Evolutionary conservation across 2,113 vertebrate species (phyloP).

Genomic region (Vidua chalybeata): DNA sequence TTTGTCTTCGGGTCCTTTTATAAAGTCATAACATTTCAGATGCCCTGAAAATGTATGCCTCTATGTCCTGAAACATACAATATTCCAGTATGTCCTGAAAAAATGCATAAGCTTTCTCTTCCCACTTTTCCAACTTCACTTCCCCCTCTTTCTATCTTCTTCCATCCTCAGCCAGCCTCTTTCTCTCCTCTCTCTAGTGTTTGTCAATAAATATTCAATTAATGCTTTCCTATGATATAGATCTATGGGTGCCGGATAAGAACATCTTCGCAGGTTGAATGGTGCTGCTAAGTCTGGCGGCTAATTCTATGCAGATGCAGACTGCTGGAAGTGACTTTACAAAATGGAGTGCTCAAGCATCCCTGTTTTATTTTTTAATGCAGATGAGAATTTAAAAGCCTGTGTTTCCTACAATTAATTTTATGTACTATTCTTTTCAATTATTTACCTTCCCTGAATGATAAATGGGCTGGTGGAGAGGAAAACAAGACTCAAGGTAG

Average conservation of each 20-base stretch:
- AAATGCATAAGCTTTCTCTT: background rate
- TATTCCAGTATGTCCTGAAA: background rate
- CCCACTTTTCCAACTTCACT: background rate
- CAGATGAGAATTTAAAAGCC: slow-evolving; percentile 66
- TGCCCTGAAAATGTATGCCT: background rate
- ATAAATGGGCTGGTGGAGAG: slow-evolving; percentile 21
- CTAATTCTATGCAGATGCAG: slow-evolving; percentile 49
- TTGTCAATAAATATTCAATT: slow-evolving; percentile 61
- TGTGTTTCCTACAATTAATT: slow-evolving; percentile 68
- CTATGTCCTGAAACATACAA: background rate
- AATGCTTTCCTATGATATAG: slow-evolving; percentile 49
- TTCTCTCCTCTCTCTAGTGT: background rate
- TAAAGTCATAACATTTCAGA: background rate
- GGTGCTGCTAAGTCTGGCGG: slow-evolving; percentile 18
- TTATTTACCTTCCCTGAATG: slow-evolving; percentile 65
- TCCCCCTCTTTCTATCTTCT: background rate
- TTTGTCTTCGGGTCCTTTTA: background rate
- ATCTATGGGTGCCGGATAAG: slow-evolving; percentile 45
- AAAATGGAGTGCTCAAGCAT: slow-evolving; percentile 2
- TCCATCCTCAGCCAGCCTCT: background rate
- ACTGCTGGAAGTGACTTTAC: slow-evolving; percentile 42
- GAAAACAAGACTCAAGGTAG: background rate
- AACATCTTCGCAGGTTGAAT: slow-evolving; percentile 49
- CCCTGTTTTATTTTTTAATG: slow-evolving; percentile 66
- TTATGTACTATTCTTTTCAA: slow-evolving; percentile 69